Evolutionary conservation across 2,888 invertebrate species (phyloP).

Genomic region (Eubasilissa splendida): DNA sequence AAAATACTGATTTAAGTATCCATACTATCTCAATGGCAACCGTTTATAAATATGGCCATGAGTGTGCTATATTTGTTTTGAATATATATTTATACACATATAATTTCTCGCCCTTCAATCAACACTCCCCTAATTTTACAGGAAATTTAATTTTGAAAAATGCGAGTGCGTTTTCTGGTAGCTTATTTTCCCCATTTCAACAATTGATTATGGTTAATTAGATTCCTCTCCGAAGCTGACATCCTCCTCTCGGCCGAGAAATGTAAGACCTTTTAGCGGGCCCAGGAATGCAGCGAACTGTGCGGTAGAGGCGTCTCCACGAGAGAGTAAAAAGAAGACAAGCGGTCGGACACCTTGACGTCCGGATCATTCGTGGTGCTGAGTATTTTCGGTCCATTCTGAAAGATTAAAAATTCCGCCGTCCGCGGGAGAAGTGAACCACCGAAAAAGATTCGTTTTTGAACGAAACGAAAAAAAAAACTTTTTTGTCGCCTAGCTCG

Average conservation of each 20-base stretch:
- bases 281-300: slow-evolving; percentile 17
- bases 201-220: slow-evolving; percentile 33
- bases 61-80: no score
- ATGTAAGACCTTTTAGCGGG: slow-evolving; percentile 28
- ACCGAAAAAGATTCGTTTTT: slow-evolving; percentile 27
- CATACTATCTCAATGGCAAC: no score
- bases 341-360: slow-evolving; percentile 24
- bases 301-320: slow-evolving; percentile 19
- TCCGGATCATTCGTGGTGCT: slow-evolving; percentile 4
- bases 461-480: background rate
- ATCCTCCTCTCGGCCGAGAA: background rate
- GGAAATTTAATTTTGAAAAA: slow-evolving; percentile 1
- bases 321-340: slow-evolving; percentile 28
- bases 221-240: slow-evolving; percentile 25
- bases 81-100: no score
- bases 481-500: slow-evolving; percentile 26
- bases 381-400: slow-evolving; percentile 25
- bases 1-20: no score
- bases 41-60: no score
- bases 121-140: background rate
- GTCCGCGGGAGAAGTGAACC: slow-evolving; percentile 14
- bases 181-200: slow-evolving; percentile 19
- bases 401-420: slow-evolving; percentile 22
- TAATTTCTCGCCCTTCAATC: slow-evolving; percentile 12
- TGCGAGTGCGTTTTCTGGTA: slow-evolving; percentile 23